These are phyloP conservation scores for Phthorimaea operculella DNA, from an alignment of 1,140 invertebrate species.

Conservation along the genomic window DNA sequence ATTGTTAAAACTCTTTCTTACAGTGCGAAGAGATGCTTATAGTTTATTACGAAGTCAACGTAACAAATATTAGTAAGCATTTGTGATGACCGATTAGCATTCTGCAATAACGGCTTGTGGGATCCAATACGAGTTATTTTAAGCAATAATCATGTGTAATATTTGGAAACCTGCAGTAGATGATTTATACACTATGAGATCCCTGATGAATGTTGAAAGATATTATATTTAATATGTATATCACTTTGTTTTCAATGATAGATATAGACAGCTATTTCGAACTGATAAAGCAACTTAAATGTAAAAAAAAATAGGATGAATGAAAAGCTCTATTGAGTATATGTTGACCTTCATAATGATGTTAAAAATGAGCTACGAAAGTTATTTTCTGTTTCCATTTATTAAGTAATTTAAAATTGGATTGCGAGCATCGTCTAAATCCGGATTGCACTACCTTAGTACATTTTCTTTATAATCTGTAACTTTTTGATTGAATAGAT, in stretches of 20 bases:
- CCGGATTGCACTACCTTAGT: conserved; percentile 7
- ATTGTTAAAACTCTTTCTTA: neutral
- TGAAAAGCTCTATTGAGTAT: neutral
- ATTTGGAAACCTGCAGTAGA: neutral
- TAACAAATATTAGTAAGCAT: conserved; percentile 1
- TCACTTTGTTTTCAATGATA: conserved; percentile 30
- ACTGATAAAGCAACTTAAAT: conserved; percentile 31
- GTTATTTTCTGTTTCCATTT: conserved; percentile 2
- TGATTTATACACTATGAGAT: conserved; percentile 14
- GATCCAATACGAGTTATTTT: neutral
- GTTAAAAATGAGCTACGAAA: neutral
- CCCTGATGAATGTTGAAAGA: conserved; percentile 23
- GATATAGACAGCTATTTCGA: conserved; percentile 33
- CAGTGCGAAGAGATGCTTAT: conserved; percentile 1
- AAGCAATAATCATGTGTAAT: conserved; percentile 1
- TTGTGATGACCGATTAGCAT: neutral
- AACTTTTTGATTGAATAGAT: conserved; percentile 20
- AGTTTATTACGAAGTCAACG: conserved; percentile 1
- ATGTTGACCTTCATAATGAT: neutral
- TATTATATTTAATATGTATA: conserved; percentile 29
- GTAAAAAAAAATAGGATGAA: conserved; percentile 18
- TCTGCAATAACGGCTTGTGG: neutral
- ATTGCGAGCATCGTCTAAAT: neutral
- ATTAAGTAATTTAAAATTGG: neutral
- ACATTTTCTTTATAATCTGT: conserved; percentile 19